Base-by-base conservation (phyloP, 2,888 invertebrate genomes). In the Spodoptera exigua region DNA sequence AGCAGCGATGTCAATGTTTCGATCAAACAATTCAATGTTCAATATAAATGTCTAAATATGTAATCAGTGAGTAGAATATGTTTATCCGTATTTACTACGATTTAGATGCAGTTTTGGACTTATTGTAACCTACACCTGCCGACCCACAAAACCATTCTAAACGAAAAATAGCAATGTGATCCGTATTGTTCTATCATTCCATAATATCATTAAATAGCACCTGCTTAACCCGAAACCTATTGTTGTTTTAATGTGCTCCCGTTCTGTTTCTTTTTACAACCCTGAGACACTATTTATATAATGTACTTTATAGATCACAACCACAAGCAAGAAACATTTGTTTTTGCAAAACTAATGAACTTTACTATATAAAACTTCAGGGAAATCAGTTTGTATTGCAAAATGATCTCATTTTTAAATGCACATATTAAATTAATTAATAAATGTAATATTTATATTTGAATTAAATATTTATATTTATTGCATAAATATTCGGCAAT, bases 1-100 rank as follows among this genome's bases (percentile, higher is more conserved):
- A 65, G 51, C 41, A 58, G 44, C 62, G 62, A 71, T 76, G 68
- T 77, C 75, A 76, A 76, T 74, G 74, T 77, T 71, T 76, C 71
- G 48, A 60, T 32, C 36, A 55, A 44, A 60, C 45, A 49, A 51
- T 53, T 27, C 68, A 17, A 61, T 74, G 71, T 77, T 74, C 68
- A 61, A 35, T 65, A 53, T 66, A 48, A 58, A 47, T 52, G 18
- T 65, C 7, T 34, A 56, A 60, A 27, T 27, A 5, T 61, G 40
- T 74, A 46, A 59, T 51, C 53, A 68, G 40, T 51, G 14, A 13
- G 68, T 77, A 71, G 71, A 18, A 61, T 68, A 56, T 63, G 45
- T 73, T 54, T 61, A 65, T 57, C 41, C 61, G 54, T 60, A 27
- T 48, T 16, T 37, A 47, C 13, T 36, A 44, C 43, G 17, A 40